These are phyloP conservation scores for Alfaro cultratus DNA, from an alignment of 2,797 vertebrate species.

Conservation along the genomic window DNA sequence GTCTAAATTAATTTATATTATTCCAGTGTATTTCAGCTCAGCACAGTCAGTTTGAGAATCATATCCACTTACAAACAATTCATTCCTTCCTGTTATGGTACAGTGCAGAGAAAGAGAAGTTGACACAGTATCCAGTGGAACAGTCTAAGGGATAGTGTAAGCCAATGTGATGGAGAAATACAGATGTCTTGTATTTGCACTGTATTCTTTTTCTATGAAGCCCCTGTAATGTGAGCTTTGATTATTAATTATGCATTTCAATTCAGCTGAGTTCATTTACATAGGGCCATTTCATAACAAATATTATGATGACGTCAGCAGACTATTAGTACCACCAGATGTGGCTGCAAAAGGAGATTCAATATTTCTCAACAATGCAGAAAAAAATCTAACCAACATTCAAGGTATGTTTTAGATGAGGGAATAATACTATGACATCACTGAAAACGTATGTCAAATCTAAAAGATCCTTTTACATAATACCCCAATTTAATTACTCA, in stretches of 20 bases:
- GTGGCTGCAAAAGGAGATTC: too few species aligned
- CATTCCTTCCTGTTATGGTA: background rate
- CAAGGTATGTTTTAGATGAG: too few species aligned
- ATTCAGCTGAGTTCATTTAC: background rate
- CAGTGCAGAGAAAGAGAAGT: background rate
- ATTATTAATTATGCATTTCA: background rate
- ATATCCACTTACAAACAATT: background rate
- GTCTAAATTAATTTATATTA: background rate
- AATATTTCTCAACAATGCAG: too few species aligned
- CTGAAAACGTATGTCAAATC: too few species aligned
- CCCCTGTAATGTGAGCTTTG: background rate
- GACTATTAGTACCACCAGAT: too few species aligned
- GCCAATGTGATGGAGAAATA: background rate
- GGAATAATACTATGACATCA: too few species aligned
- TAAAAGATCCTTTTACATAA: too few species aligned
- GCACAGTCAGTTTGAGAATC: background rate
- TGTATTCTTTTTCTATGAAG: background rate
- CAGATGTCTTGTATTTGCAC: background rate
- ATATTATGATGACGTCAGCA: background rate
- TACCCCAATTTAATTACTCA: too few species aligned
- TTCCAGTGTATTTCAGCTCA: background rate
- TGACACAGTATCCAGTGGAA: background rate
- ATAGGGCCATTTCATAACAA: background rate
- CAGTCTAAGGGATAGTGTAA: background rate
- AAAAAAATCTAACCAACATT: too few species aligned